Evolutionary conservation across 1,140 invertebrate species (phyloP).

Genomic region (Achroia grisella): DNA sequence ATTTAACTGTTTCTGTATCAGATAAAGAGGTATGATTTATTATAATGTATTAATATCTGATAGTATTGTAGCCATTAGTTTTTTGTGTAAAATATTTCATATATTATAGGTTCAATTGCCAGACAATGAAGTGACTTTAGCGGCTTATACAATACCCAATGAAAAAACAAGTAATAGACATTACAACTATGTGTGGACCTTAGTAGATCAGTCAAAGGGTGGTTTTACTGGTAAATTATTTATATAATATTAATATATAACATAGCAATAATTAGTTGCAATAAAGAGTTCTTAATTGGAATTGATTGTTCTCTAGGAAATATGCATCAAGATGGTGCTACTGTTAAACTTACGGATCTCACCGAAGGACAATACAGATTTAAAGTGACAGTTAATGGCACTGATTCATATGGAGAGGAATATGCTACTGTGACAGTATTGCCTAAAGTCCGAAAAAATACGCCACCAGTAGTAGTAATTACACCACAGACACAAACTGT

Average conservation of each 20-base stretch:
- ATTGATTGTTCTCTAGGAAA: constrained; percentile 71
- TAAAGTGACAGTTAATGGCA: constrained; percentile 86
- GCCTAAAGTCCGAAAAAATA: constrained; percentile 90
- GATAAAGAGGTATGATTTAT: constrained; percentile 79
- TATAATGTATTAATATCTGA: not conserved
- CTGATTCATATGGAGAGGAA: constrained; percentile 86
- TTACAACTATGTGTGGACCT: constrained; percentile 92
- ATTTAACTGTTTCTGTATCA: constrained; percentile 85
- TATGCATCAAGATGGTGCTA: constrained; percentile 89
- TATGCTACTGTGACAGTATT: constrained; percentile 94
- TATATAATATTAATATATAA: not conserved
- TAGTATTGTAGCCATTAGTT: too few species aligned
- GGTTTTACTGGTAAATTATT: constrained; percentile 75
- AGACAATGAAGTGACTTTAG: constrained; percentile 84
- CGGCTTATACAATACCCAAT: constrained; percentile 86
- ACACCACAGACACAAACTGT: constrained; percentile 88
- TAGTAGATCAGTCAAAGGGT: constrained; percentile 86
- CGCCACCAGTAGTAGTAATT: constrained; percentile 89
- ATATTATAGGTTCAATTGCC: constrained; percentile 76
- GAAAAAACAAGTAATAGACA: constrained; percentile 81
- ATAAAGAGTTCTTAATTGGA: not conserved
- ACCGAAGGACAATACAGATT: constrained; percentile 92
- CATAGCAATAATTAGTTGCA: not conserved
- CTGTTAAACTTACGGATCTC: constrained; percentile 83
- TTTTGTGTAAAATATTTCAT: not conserved